phyloP scores from a whole-genome alignment of 2,888 invertebrate species.

The Micropterix aruncella region DNA sequence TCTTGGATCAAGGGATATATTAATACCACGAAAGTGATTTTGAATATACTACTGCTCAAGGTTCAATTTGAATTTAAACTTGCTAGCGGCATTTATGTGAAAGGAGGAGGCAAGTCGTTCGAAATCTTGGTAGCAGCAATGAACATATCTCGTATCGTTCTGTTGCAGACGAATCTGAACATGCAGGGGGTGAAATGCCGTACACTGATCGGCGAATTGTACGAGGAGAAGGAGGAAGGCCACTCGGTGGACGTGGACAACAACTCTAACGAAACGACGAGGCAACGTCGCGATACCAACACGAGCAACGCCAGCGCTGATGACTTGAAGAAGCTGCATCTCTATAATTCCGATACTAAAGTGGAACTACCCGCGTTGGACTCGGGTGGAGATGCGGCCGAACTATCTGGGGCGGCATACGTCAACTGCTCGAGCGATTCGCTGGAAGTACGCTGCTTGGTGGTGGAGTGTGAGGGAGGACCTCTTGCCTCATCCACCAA shows the following conservation, averaged over 20 bases:
- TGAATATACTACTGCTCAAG: too few species aligned
- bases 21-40: too few species aligned
- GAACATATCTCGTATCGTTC: too few species aligned
- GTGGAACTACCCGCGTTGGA: background rate
- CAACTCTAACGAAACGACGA: background rate
- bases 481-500: background rate
- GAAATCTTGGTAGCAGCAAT: too few species aligned
- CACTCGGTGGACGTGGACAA: background rate
- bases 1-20: too few species aligned
- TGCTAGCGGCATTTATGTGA: too few species aligned
- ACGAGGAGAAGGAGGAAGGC: background rate
- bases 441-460: background rate
- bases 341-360: background rate
- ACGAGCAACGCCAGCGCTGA: background rate
- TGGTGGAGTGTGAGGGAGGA: background rate
- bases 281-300: background rate
- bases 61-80: too few species aligned
- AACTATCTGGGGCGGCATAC: background rate
- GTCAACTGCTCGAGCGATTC: background rate
- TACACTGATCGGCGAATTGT: background rate
- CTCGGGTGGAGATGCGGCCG: background rate
- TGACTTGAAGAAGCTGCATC: background rate
- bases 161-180: background rate
- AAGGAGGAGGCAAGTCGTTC: too few species aligned
- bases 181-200: background rate